These are phyloP conservation scores for Rhimphoctona megacephalus DNA, from an alignment of 2,888 invertebrate species.

Conservation along the genomic window DNA sequence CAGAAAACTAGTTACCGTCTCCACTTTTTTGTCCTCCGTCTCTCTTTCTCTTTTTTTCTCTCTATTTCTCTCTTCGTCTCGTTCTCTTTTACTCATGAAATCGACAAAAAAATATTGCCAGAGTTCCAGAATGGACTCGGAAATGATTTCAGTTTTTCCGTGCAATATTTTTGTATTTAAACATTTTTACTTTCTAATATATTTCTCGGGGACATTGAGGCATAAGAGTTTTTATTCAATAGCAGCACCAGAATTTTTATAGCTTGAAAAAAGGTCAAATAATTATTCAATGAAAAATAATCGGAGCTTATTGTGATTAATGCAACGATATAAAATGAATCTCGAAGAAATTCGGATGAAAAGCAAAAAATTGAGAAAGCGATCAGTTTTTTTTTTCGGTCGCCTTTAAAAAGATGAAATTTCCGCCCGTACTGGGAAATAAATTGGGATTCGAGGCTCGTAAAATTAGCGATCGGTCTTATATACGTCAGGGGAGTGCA, in stretches of 20 bases:
- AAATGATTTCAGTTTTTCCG: background rate
- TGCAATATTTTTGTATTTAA: background rate
- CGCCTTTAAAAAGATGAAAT: background rate
- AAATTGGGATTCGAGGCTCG: constrained; percentile 51
- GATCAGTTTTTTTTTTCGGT: background rate
- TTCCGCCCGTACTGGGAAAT: background rate
- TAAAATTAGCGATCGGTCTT: constrained; percentile 63
- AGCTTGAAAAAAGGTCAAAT: background rate
- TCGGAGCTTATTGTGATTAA: background rate
- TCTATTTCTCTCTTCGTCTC: background rate
- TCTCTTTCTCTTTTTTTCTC: background rate
- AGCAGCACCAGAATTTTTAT: background rate
- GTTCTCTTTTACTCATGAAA: background rate
- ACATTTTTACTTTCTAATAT: constrained; percentile 18
- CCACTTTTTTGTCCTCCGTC: constrained; percentile 14
- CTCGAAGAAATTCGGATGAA: background rate
- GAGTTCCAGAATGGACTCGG: constrained; percentile 5
- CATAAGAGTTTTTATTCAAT: background rate
- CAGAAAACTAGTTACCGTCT: constrained; percentile 42
- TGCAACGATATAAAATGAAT: background rate
- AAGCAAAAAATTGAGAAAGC: background rate
- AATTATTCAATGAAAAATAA: background rate
- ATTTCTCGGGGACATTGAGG: background rate
- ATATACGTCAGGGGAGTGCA: constrained; percentile 42
- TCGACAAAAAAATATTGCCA: background rate